These are phyloP conservation scores for Tolypeutes matacus DNA, from an alignment of 2,797 vertebrate species.

Conservation along the genomic window DNA sequence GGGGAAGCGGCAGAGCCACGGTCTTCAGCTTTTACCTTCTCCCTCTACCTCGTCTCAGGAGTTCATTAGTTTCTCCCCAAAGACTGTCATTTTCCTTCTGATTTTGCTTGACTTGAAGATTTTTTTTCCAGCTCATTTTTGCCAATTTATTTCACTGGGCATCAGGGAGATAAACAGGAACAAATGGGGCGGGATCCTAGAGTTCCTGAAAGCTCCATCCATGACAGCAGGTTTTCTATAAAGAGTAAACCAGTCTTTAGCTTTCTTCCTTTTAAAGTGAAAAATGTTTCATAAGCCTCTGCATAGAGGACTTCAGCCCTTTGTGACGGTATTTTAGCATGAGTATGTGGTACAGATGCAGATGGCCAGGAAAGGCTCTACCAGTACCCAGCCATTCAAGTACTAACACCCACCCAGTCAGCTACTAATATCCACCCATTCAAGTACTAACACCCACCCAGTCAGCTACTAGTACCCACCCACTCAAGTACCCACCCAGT, in stretches of 20 bases:
- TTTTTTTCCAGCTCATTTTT: neutral
- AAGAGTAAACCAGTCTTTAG: neutral
- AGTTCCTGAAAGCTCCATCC: conserved; percentile 63
- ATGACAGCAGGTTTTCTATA: neutral
- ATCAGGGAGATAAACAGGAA: too few species aligned
- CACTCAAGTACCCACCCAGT: too few species aligned
- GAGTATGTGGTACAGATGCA: neutral
- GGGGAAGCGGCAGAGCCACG: rapidly evolving
- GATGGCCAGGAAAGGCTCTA: neutral
- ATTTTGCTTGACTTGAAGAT: neutral
- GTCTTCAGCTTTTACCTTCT: neutral
- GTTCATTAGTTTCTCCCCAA: neutral
- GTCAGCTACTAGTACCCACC: too few species aligned
- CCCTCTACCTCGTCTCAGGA: neutral
- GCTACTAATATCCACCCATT: too few species aligned
- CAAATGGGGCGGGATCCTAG: conserved; percentile 26
- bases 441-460: too few species aligned
- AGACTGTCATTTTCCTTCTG: neutral
- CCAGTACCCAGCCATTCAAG: too few species aligned
- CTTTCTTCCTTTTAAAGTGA: neutral
- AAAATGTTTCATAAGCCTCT: neutral
- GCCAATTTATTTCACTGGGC: conserved; percentile 40
- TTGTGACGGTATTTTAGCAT: neutral
- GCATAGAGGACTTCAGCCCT: neutral
- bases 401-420: too few species aligned